Evolutionary conservation across 2,797 vertebrate species (phyloP).

Genomic region (Chelonia mydas): DNA sequence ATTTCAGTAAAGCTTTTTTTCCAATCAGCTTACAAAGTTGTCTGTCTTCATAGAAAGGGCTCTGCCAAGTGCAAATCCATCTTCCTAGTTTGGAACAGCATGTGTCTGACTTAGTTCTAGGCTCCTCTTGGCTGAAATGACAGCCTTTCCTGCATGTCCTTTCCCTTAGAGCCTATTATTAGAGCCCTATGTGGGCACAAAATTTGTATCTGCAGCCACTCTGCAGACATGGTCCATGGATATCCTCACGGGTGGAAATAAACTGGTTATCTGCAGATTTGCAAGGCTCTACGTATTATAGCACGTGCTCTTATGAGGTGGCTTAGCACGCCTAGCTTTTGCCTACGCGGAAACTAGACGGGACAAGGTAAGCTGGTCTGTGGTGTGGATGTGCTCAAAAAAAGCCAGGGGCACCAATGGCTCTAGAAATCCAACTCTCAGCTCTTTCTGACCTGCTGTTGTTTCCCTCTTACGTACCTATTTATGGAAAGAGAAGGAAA

Average conservation of each 20-base stretch:
- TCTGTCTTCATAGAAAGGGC: background rate
- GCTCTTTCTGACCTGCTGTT: background rate
- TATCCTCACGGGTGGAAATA: too few species aligned
- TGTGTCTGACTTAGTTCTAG: background rate
- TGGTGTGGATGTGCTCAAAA: background rate
- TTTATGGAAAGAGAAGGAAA: background rate
- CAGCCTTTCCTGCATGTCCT: background rate
- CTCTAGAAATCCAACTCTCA: conserved; percentile 34
- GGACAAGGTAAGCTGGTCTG: background rate
- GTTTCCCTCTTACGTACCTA: conserved; percentile 19
- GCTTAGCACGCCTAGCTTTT: too few species aligned
- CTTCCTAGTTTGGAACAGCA: background rate
- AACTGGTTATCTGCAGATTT: too few species aligned
- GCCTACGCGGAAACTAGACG: background rate
- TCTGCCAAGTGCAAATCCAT: background rate
- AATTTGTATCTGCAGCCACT: too few species aligned
- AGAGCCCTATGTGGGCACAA: too few species aligned
- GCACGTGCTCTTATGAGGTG: too few species aligned
- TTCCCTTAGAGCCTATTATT: background rate
- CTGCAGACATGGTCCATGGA: too few species aligned
- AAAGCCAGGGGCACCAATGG: conserved; percentile 32
- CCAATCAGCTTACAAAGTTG: background rate
- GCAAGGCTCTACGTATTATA: too few species aligned
- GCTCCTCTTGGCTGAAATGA: background rate
- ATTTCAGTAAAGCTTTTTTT: background rate